Conservation (phyloP, 2,888 invertebrate genomes). For the Acleris holmiana region DNA sequence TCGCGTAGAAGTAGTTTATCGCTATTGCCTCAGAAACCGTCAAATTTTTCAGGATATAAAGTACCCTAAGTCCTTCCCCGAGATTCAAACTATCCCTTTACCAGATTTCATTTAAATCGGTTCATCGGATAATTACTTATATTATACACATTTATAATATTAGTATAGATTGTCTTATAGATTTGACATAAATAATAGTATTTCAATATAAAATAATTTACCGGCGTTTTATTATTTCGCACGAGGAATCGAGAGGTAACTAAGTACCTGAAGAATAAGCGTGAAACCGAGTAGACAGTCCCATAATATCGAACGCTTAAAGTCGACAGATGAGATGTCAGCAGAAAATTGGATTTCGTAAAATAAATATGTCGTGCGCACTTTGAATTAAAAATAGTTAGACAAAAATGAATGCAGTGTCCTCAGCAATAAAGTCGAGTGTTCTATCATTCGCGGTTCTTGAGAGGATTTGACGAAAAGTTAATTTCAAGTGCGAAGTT, state of each 20-base stretch:
- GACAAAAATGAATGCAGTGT: slow-evolving; percentile 48
- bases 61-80: no score
- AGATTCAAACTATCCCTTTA: no score
- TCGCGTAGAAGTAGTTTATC: no score
- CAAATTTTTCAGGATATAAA: no score
- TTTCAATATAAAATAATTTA: slow-evolving; percentile 12
- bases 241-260: slow-evolving; percentile 48
- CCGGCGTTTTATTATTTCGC: slow-evolving; percentile 40
- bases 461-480: slow-evolving; percentile 61
- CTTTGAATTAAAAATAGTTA: slow-evolving; percentile 59
- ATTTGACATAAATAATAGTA: no score
- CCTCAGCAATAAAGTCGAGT: slow-evolving; percentile 45
- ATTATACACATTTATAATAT: no score
- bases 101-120: no score
- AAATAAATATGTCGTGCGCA: slow-evolving; percentile 82
- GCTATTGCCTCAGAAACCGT: no score
- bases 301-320: slow-evolving; percentile 76
- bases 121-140: no score
- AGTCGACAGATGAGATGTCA: slow-evolving; percentile 84
- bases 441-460: slow-evolving; percentile 38
- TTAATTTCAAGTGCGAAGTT: slow-evolving; percentile 78
- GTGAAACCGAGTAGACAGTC: slow-evolving; percentile 77
- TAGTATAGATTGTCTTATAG: no score
- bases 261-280: slow-evolving; percentile 67
- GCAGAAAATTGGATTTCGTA: slow-evolving; percentile 84